Percentiles rank a stretch among this genome's conserved stretches.
Conservation (phyloP, 1,140 invertebrate species). For the Apis laboriosa region DNA sequence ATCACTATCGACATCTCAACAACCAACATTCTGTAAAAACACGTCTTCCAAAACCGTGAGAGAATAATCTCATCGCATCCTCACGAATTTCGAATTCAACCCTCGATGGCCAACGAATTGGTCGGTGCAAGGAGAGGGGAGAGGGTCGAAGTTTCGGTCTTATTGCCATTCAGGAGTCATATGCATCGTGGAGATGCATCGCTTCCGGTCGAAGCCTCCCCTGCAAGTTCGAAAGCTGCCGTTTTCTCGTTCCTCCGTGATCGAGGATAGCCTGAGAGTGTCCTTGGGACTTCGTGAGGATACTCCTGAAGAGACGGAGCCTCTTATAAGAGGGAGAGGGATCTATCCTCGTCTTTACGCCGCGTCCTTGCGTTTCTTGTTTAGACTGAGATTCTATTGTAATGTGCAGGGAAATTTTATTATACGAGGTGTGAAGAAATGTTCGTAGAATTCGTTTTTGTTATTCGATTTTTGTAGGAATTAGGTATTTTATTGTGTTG, state of each 20-base stretch:
- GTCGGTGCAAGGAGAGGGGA: too few species aligned
- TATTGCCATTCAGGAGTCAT: conserved; percentile 39
- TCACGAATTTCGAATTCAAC: conserved; percentile 36
- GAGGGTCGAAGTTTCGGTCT: conserved; percentile 16
- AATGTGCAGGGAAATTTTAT: not conserved
- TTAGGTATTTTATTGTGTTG: too few species aligned
- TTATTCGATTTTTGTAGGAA: too few species aligned
- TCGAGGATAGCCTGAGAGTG: conserved; percentile 19
- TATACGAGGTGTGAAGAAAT: not conserved
- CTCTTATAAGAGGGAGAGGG: not conserved
- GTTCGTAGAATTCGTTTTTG: too few species aligned
- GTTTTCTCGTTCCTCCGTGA: not conserved
- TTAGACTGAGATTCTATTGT: not conserved
- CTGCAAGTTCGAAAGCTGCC: not conserved
- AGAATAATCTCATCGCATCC: not conserved
- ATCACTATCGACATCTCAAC: too few species aligned
- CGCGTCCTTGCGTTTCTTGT: not conserved
- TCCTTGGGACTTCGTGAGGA: conserved; percentile 51
- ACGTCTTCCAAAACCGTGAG: not conserved
- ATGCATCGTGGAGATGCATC: conserved; percentile 37
- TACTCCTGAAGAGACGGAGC: conserved; percentile 33
- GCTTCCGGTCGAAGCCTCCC: conserved; percentile 35
- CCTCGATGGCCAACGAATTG: not conserved
- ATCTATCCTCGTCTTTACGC: not conserved
- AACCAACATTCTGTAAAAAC: too few species aligned